Evolutionary conservation across 2,113 vertebrate species (phyloP).

Genomic region (Gnathonemus echidnorhynchus): DNA sequence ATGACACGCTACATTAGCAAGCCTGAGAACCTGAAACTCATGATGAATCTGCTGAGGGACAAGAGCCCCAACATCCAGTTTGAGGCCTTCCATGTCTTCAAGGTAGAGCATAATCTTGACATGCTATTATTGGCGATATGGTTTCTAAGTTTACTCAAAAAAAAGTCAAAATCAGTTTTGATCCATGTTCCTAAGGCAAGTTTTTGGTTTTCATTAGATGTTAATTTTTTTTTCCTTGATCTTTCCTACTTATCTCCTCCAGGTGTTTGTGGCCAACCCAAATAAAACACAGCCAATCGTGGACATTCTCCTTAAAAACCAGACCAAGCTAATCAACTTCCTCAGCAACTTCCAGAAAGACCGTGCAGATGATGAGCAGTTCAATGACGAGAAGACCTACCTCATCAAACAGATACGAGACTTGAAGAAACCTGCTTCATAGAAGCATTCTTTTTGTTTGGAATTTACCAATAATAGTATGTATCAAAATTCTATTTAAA

Average conservation of each 20-base stretch:
- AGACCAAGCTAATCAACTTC: slow-evolving; percentile 81
- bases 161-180: not conserved
- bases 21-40: slow-evolving; percentile 92
- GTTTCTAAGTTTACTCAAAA: not conserved
- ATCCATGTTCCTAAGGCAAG: not conserved
- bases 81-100: slow-evolving; percentile 96
- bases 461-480: slow-evolving; percentile 33
- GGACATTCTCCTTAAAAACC: slow-evolving; percentile 83
- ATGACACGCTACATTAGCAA: slow-evolving; percentile 97
- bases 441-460: slow-evolving; percentile 52
- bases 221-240: not conserved
- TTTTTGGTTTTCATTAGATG: not conserved
- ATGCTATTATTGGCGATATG: not conserved
- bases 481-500: slow-evolving; percentile 53
- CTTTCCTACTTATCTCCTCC: slow-evolving; percentile 22
- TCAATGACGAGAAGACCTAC: slow-evolving; percentile 82
- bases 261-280: slow-evolving; percentile 85
- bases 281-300: slow-evolving; percentile 80
- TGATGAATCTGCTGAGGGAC: slow-evolving; percentile 95
- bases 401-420: slow-evolving; percentile 83
- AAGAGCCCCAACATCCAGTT: slow-evolving; percentile 98
- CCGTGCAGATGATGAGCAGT: slow-evolving; percentile 77
- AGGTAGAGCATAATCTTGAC: slow-evolving; percentile 62
- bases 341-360: slow-evolving; percentile 83
- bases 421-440: slow-evolving; percentile 72